These are phyloP conservation scores for Guaruba guarouba DNA, from an alignment of 2,113 vertebrate genomes.

Conservation along the genomic window DNA sequence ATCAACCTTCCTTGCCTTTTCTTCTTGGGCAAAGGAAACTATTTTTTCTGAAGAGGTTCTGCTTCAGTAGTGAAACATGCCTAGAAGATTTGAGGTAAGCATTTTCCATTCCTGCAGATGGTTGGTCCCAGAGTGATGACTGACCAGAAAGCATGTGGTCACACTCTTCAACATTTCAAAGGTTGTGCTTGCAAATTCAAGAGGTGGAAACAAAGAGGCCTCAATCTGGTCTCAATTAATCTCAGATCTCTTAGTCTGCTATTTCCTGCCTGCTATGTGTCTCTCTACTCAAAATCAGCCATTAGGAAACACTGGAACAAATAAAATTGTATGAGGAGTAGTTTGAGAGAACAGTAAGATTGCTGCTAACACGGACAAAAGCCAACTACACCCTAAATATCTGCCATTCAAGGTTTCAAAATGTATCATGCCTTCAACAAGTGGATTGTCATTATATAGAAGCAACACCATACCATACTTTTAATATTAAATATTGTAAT, in stretches of 20 bases:
- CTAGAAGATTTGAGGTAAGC: neutral
- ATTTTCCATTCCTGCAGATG: neutral
- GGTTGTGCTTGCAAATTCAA: neutral
- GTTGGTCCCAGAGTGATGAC: neutral
- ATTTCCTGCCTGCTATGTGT: accelerated
- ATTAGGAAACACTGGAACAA: neutral
- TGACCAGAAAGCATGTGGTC: neutral
- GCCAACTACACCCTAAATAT: neutral
- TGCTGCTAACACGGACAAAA: neutral
- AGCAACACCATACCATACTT: neutral
- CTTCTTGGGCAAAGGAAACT: neutral
- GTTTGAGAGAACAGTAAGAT: neutral
- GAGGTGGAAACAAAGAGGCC: neutral
- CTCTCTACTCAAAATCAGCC: neutral
- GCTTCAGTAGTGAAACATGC: neutral
- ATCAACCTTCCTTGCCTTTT: neutral
- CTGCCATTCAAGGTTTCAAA: neutral
- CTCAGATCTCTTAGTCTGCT: neutral
- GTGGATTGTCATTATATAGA: neutral
- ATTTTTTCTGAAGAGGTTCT: neutral
- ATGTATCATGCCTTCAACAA: neutral
- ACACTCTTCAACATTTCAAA: neutral
- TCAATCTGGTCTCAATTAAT: neutral
- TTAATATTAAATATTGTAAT: neutral
- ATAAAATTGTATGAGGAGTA: neutral